These are phyloP conservation scores for Mus pahari DNA, from an alignment of 2,113 vertebrate species.

Conservation along the genomic window DNA sequence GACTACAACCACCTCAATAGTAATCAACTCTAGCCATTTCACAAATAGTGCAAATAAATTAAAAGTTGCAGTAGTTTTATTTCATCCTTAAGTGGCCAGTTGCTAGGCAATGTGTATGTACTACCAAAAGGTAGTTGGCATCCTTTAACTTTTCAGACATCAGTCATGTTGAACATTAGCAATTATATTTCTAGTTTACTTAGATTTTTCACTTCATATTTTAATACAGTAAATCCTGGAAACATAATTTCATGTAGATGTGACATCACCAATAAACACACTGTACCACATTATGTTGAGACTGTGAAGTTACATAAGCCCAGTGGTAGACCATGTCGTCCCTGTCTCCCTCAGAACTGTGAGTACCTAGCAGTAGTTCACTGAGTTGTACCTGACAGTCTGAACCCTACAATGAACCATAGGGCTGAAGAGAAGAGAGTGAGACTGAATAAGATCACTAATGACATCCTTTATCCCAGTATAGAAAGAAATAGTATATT, in stretches of 20 bases:
- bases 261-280: background rate
- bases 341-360: background rate
- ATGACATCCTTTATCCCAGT: background rate
- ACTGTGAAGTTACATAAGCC: background rate
- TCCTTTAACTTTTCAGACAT: background rate
- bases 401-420: background rate
- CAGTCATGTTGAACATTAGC: background rate
- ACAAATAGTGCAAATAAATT: background rate
- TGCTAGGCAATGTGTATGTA: background rate
- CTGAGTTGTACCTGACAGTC: background rate
- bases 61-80: background rate
- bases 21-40: background rate
- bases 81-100: background rate
- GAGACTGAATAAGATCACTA: background rate
- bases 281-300: background rate
- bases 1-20: background rate
- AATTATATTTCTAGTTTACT: background rate
- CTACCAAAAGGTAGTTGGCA: too few species aligned
- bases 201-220: background rate
- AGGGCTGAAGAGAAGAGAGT: background rate
- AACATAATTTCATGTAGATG: background rate
- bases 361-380: background rate
- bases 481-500: background rate
- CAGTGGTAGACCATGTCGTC: too few species aligned
- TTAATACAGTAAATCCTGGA: background rate